These are phyloP conservation scores for Carassius auratus DNA, from an alignment of 2,113 vertebrate species.

Conservation along the genomic window DNA sequence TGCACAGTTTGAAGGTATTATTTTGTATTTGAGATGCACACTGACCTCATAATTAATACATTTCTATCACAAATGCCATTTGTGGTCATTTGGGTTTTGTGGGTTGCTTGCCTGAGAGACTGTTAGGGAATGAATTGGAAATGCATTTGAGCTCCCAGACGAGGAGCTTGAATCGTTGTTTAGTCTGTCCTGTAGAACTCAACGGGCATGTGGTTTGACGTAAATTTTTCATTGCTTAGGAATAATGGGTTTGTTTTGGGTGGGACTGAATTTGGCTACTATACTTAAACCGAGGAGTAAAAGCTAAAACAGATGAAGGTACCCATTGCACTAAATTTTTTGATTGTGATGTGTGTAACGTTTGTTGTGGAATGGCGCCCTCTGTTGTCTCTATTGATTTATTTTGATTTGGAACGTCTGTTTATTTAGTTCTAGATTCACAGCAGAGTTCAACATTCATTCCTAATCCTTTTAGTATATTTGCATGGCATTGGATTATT, in stretches of 20 bases:
- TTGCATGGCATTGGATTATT: slow-evolving; percentile 40
- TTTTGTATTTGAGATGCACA: slow-evolving; percentile 20
- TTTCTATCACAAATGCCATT: slow-evolving; percentile 27
- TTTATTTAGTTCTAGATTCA: slow-evolving; percentile 5
- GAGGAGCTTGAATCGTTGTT: not conserved
- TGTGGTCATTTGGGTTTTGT: not conserved
- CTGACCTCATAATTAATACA: slow-evolving; percentile 39
- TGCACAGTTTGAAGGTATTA: slow-evolving; percentile 25
- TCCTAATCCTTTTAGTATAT: slow-evolving; percentile 41
- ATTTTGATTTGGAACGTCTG: not conserved
- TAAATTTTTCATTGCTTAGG: not conserved
- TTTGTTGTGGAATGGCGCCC: slow-evolving; percentile 31
- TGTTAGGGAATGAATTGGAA: slow-evolving; percentile 4
- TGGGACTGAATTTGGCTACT: not conserved
- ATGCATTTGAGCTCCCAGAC: slow-evolving; percentile 7
- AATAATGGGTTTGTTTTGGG: not conserved
- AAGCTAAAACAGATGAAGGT: slow-evolving; percentile 30
- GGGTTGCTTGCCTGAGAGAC: slow-evolving; percentile 3
- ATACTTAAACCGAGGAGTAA: slow-evolving; percentile 1
- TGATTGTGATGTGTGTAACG: not conserved
- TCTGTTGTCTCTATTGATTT: slow-evolving; percentile 36
- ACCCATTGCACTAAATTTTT: slow-evolving; percentile 43
- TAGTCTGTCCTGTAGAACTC: slow-evolving; percentile 6
- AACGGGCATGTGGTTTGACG: not conserved
- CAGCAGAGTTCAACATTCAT: slow-evolving; percentile 17